Conservation (phyloP, 2,797 vertebrate species). For the Channallabes apus region DNA sequence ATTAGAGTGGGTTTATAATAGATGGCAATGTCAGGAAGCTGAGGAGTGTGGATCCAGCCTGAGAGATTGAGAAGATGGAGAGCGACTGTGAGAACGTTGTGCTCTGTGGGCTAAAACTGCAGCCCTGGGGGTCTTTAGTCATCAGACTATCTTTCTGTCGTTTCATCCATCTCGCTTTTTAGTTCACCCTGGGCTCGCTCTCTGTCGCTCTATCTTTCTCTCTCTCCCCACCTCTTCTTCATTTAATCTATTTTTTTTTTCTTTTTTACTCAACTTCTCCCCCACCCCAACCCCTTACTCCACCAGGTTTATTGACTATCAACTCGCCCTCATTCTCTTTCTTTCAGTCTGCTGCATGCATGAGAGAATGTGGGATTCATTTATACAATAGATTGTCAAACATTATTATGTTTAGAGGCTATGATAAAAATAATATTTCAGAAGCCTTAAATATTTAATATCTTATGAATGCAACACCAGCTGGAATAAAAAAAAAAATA, state of each 20-base stretch:
- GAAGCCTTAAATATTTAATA: constrained; percentile 26
- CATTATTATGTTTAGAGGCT: constrained; percentile 21
- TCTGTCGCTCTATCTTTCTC: neutral
- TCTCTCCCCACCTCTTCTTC: neutral
- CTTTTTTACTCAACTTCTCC: neutral
- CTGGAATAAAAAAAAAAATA: neutral
- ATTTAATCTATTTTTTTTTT: constrained; percentile 26
- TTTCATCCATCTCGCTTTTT: constrained; percentile 39
- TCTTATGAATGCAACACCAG: constrained; percentile 12
- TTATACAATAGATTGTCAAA: constrained; percentile 24
- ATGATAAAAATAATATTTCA: constrained; percentile 24
- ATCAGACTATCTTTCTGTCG: constrained; percentile 35
- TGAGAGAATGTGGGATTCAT: constrained; percentile 13
- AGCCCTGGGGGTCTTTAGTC: constrained; percentile 49
- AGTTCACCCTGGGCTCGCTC: constrained; percentile 18
- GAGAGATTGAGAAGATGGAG: constrained; percentile 51
- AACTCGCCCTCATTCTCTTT: neutral
- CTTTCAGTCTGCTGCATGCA: neutral
- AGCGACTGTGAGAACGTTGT: constrained; percentile 35
- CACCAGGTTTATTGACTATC: constrained; percentile 11
- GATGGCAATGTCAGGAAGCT: constrained; percentile 47
- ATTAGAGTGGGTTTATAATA: constrained; percentile 45
- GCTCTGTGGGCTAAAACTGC: constrained; percentile 51
- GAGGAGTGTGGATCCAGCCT: constrained; percentile 47
- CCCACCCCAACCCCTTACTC: neutral